Conservation (phyloP, 2,797 vertebrate genomes). For the Nyctalus aviator region DNA sequence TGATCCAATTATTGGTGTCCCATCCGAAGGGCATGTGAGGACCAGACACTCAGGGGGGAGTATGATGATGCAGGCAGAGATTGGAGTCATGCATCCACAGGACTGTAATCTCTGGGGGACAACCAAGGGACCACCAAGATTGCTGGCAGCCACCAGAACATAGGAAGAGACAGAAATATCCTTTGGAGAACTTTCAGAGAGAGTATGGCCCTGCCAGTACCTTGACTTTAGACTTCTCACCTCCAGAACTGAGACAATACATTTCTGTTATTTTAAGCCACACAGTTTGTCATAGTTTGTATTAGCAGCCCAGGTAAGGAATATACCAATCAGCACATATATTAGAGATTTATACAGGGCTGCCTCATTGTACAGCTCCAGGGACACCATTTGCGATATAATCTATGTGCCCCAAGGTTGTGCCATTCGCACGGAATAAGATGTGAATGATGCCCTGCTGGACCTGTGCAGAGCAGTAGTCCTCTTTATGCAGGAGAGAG, state of each 20-base stretch:
- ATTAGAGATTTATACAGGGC: neutral
- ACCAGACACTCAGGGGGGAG: neutral
- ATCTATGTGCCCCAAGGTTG: neutral
- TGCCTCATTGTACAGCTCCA: neutral
- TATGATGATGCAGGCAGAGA: neutral
- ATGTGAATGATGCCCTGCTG: neutral
- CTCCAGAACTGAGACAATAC: neutral
- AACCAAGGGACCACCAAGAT: neutral
- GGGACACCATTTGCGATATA: neutral
- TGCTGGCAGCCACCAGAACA: neutral
- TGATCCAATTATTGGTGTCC: neutral
- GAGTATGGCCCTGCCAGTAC: neutral
- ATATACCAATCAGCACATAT: neutral
- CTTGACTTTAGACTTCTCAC: neutral
- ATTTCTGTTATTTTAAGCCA: constrained; percentile 15
- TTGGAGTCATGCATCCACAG: neutral
- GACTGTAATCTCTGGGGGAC: no score
- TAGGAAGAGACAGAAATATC: neutral
- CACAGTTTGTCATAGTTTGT: neutral
- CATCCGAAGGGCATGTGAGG: neutral
- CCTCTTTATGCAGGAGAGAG: neutral
- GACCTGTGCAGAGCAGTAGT: neutral
- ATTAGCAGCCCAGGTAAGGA: neutral
- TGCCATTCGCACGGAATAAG: neutral
- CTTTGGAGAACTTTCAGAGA: neutral